These are phyloP conservation scores for Sminthurides aquaticus DNA, from an alignment of 2,888 invertebrate species.

Conservation along the genomic window DNA sequence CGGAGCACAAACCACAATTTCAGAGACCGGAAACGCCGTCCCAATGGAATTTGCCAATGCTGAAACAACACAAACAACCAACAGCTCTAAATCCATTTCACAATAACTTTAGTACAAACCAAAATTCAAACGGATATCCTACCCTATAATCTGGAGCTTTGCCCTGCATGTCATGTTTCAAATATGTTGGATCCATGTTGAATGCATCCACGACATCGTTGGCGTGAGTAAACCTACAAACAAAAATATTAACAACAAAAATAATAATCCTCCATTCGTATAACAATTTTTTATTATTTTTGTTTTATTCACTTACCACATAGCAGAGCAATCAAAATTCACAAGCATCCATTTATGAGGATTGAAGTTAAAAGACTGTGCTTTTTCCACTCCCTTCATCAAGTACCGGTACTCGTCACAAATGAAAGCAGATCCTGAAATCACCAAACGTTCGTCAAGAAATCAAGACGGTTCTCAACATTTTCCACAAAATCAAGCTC, in stretches of 20 bases:
- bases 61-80: constrained; percentile 43
- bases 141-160: constrained; percentile 83
- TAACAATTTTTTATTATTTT: background rate
- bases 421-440: constrained; percentile 72
- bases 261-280: background rate
- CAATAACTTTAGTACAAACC: background rate
- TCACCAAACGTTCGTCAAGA: too few relatives aligned
- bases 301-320: constrained; percentile 58
- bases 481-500: too few relatives aligned
- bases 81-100: background rate
- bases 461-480: too few relatives aligned
- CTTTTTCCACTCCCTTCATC: constrained; percentile 79
- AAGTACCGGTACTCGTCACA: constrained; percentile 91
- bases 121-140: constrained; percentile 37
- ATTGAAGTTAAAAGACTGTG: constrained; percentile 96
- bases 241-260: background rate
- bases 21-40: constrained; percentile 81
- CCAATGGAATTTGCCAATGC: constrained; percentile 95
- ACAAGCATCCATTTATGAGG: constrained; percentile 99
- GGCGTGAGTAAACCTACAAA: constrained; percentile 62
- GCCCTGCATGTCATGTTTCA: constrained; percentile 88
- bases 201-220: constrained; percentile 87
- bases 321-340: constrained; percentile 97
- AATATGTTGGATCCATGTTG: constrained; percentile 92
- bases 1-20: constrained; percentile 94